Conservation (phyloP, 1,140 invertebrate genomes). For the Odontomachus brunneus region DNA sequence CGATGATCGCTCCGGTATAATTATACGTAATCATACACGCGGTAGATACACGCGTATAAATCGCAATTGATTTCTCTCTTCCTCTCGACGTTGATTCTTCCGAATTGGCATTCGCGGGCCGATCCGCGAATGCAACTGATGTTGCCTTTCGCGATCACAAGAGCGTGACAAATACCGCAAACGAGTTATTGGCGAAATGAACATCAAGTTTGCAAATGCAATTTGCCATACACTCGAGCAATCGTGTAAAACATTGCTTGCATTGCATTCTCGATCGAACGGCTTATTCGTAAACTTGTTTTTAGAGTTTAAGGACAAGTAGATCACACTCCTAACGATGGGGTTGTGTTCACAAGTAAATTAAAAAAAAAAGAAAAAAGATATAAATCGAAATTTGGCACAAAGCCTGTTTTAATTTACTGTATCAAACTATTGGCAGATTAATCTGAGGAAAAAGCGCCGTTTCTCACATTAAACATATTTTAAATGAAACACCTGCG, state of each 20-base stretch:
- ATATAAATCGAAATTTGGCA: constrained; percentile 1
- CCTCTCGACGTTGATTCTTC: neutral
- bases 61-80: neutral
- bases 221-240: neutral
- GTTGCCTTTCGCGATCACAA: neutral
- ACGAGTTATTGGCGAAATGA: neutral
- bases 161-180: neutral
- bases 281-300: neutral
- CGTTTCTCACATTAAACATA: neutral
- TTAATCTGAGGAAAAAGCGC: neutral
- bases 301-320: neutral
- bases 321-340: neutral
- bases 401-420: neutral
- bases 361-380: no score
- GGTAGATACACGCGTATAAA: constrained; percentile 4
- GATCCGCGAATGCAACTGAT: neutral
- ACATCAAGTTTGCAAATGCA: neutral
- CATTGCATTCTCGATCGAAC: neutral
- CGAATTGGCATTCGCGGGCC: neutral
- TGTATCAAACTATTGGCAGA: neutral
- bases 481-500: neutral
- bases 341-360: neutral
- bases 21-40: constrained; percentile 22
- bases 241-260: constrained; percentile 1
- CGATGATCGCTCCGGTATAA: constrained; percentile 11